Evolutionary conservation across 2,888 invertebrate species (phyloP).

Genomic region (Diarsia dahlii): DNA sequence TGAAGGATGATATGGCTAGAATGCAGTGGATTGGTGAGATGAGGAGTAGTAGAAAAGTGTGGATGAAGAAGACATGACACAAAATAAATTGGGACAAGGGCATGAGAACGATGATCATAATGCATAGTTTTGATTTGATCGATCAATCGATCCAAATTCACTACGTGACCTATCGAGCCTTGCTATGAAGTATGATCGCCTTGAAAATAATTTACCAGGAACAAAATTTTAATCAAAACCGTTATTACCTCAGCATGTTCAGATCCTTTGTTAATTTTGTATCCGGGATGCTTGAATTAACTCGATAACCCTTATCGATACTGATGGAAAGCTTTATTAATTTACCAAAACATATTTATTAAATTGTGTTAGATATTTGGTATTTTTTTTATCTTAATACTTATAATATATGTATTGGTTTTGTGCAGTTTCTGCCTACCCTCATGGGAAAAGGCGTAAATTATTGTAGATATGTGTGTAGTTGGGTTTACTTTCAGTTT

Average conservation of each 20-base stretch:
- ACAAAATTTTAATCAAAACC: not conserved
- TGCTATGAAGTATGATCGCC: not conserved
- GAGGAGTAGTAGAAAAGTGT: not conserved
- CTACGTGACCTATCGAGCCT: not conserved
- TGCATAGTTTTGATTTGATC: not conserved
- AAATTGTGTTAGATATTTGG: too few relatives aligned
- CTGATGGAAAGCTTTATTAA: conserved; percentile 20
- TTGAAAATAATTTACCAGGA: not conserved
- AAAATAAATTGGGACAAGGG: not conserved
- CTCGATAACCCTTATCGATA: conserved; percentile 43
- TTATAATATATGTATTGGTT: too few relatives aligned
- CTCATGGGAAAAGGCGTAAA: not conserved
- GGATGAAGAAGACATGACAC: not conserved
- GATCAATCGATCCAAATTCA: not conserved
- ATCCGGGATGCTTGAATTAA: conserved; percentile 43
- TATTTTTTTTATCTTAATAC: too few relatives aligned
- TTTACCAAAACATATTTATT: not conserved
- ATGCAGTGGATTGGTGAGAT: not conserved
- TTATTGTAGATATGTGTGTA: not conserved
- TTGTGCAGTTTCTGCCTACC: not conserved
- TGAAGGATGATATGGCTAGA: not conserved
- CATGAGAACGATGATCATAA: not conserved
- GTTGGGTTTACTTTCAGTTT: too few relatives aligned
- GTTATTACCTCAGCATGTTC: not conserved
- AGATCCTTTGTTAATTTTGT: conserved; percentile 39